phyloP scores from a whole-genome alignment of 2,888 invertebrate species.

The Dorcus hopei region DNA sequence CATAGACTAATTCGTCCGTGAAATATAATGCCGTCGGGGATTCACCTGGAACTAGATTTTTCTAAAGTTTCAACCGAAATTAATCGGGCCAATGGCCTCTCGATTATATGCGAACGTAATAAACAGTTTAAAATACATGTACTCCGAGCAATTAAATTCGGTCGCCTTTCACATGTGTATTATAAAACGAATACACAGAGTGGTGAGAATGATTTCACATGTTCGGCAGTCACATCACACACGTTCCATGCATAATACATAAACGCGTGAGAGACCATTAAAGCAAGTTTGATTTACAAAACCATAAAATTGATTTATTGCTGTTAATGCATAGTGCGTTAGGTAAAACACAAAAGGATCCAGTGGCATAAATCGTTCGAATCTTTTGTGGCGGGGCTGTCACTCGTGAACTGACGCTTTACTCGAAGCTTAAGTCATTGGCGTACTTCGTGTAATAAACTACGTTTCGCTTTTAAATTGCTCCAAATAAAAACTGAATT shows the following conservation, averaged over 20 bases:
- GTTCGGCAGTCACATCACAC: neutral
- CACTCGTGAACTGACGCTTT: constrained; percentile 33
- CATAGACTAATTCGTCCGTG: constrained; percentile 2
- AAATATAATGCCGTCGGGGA: neutral
- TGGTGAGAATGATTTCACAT: too few species aligned
- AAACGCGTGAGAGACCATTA: constrained; percentile 37
- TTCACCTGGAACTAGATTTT: too few species aligned
- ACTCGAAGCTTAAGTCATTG: constrained; percentile 24
- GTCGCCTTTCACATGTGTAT: too few species aligned
- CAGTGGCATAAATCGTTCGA: constrained; percentile 50
- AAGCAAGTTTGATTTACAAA: constrained; percentile 51
- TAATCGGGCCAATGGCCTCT: too few species aligned
- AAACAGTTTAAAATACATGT: too few species aligned
- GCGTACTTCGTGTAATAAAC: constrained; percentile 16
- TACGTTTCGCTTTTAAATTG: too few species aligned
- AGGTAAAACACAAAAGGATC: constrained; percentile 50
- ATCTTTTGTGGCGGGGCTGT: constrained; percentile 47
- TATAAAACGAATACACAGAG: too few species aligned
- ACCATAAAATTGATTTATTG: constrained; percentile 53
- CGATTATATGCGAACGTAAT: too few species aligned
- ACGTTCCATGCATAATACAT: neutral
- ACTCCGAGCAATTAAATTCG: too few species aligned
- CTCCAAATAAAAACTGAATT: too few species aligned
- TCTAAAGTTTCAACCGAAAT: too few species aligned
- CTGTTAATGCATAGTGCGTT: constrained; percentile 50